These are phyloP conservation scores for Channa striata DNA, from an alignment of 2,797 vertebrate genomes.

Conservation along the genomic window DNA sequence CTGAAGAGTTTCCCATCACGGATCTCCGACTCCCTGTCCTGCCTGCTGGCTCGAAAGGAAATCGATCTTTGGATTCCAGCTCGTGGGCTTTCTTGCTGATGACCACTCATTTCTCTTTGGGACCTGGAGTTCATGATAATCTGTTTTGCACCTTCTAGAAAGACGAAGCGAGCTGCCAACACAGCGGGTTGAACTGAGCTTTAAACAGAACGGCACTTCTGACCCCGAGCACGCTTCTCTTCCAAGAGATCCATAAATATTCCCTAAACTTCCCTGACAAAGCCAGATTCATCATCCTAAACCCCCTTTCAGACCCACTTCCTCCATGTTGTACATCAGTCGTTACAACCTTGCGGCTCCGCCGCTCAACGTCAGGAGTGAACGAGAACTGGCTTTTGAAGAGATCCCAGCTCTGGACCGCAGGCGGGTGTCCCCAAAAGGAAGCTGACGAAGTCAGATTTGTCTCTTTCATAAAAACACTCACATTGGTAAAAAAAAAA, in stretches of 20 bases:
- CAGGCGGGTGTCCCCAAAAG: slow-evolving; percentile 11
- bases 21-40: slow-evolving; percentile 7
- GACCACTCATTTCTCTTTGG: slow-evolving; percentile 38
- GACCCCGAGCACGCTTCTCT: slow-evolving; percentile 1
- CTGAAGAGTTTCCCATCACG: slow-evolving; percentile 31
- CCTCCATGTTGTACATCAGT: not conserved
- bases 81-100: slow-evolving; percentile 37
- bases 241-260: slow-evolving; percentile 18
- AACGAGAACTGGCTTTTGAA: slow-evolving; percentile 11
- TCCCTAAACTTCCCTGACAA: slow-evolving; percentile 24
- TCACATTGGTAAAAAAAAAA: slow-evolving; percentile 4
- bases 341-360: slow-evolving; percentile 3
- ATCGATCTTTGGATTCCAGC: slow-evolving; percentile 52
- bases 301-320: not conserved
- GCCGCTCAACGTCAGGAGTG: not conserved
- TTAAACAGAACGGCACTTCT: slow-evolving; percentile 5
- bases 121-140: slow-evolving; percentile 9
- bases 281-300: slow-evolving; percentile 21
- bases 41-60: slow-evolving; percentile 33
- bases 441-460: slow-evolving; percentile 49
- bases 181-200: not conserved
- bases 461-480: slow-evolving; percentile 47
- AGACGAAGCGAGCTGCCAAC: slow-evolving; percentile 2
- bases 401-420: slow-evolving; percentile 28
- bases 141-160: slow-evolving; percentile 22